Base-by-base conservation (phyloP, 2,113 vertebrate species). In the Tachysurus fulvidraco region DNA sequence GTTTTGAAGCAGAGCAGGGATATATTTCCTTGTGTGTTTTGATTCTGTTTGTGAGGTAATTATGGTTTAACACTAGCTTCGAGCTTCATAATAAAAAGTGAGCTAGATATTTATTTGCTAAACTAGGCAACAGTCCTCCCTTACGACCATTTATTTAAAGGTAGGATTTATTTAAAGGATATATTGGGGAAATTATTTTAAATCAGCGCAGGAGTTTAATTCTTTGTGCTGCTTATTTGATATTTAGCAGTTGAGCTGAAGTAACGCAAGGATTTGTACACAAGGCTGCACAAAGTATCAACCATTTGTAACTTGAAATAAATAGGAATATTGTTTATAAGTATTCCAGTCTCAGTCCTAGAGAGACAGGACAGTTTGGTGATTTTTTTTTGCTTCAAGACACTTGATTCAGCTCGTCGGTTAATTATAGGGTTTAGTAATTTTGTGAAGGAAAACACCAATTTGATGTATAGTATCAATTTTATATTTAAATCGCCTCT, bases 391-490 rank as follows among this genome's bases (percentile, higher is more conserved):
- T 41, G 78, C 78, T 60, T 80, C 78, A 59, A 57, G 78, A 41
- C 54, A 55, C 55, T 30, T 81, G 55, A 41, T 81, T 80, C 3
- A 80, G 76, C 50, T 78, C 50, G 5, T 5, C 8, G 3, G 52
- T 57, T 59, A 44, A 81, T 81, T 81, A 60, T 14, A 60, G 54
- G 30, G 78, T 81, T 59, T 60, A 23, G 30, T 41, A 81, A 60
- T n/a, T 60, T 55, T 81, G 28, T 60, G 78, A 28, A 78, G 74
- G 50, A 81, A 36, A 81, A 59, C 54, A 60, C 54, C 54, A 41
- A 23, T 59, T 41, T 80, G 78, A 80, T 23, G 11, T 23, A 28
- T 19, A 6, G 28, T 59, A 59, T 60, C 54, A 59, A 23, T 10
- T 80, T 59, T 41, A 12, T 80, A 59, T 59, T 41, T 41, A 17